phyloP scores from a whole-genome alignment of 2,113 vertebrate genomes.

The Callopanchax toddi region DNA sequence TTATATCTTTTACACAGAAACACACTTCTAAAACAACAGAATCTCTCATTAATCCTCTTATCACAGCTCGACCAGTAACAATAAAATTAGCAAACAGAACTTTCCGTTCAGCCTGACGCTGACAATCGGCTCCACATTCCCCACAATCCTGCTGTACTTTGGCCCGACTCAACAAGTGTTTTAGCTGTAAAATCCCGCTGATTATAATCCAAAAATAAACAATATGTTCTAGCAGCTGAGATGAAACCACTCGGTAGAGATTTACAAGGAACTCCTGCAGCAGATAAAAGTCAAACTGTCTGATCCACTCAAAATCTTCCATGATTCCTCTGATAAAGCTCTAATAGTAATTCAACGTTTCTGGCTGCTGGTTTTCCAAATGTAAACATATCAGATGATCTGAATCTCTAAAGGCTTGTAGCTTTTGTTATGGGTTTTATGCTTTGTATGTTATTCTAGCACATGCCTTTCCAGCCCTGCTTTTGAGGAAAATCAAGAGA shows the following conservation, averaged over 20 bases:
- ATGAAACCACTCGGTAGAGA: background rate
- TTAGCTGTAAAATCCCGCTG: background rate
- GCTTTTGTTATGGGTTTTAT: too few relatives aligned
- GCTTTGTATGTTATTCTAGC: constrained; percentile 29
- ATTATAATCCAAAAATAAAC: background rate
- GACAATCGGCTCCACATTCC: background rate
- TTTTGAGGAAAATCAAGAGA: constrained; percentile 35
- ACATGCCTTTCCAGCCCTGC: constrained; percentile 21
- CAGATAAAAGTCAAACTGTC: background rate
- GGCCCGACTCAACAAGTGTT: background rate
- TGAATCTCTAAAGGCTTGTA: constrained; percentile 9
- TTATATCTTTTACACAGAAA: background rate
- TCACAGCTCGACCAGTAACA: background rate
- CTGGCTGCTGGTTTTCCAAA: constrained; percentile 11
- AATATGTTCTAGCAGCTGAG: background rate
- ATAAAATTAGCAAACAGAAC: background rate
- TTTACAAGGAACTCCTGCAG: background rate
- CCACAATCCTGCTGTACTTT: background rate
- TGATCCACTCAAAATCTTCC: background rate
- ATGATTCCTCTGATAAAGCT: background rate
- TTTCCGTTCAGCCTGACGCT: background rate
- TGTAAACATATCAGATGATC: background rate
- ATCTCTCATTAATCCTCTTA: background rate
- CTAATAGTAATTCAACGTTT: background rate
- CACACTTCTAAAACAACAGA: background rate